These are phyloP conservation scores for Allophyes oxyacanthae DNA, from an alignment of 2,888 invertebrate species.

Conservation along the genomic window DNA sequence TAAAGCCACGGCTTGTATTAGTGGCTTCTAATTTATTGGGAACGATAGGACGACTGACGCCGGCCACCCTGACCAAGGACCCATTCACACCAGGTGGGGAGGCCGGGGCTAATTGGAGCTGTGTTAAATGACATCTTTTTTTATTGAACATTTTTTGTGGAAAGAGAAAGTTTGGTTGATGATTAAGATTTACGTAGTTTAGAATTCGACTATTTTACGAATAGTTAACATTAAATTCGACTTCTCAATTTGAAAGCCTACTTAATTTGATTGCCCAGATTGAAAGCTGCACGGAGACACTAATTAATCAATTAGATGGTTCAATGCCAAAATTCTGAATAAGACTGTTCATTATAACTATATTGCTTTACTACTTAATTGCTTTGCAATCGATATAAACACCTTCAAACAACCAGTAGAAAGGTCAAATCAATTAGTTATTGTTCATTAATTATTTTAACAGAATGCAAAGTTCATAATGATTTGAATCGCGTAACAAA, in stretches of 20 bases:
- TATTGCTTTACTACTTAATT: constrained; percentile 43
- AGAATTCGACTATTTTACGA: too few species aligned
- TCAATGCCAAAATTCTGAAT: constrained; percentile 41
- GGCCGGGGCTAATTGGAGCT: constrained; percentile 56
- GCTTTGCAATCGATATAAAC: constrained; percentile 36
- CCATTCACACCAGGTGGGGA: constrained; percentile 83
- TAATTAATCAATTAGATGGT: constrained; percentile 40
- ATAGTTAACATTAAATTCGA: too few species aligned
- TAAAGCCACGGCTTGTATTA: constrained; percentile 87
- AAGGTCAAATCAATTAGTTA: constrained; percentile 58
- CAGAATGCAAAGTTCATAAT: constrained; percentile 37
- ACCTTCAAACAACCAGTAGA: constrained; percentile 53
- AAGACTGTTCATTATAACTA: constrained; percentile 25
- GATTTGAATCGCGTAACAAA: constrained; percentile 38
- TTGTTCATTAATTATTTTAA: constrained; percentile 46
- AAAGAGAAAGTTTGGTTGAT: constrained; percentile 33
- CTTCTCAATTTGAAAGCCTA: too few species aligned
- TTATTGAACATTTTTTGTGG: constrained; percentile 25
- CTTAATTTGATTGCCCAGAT: not conserved
- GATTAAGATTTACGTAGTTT: constrained; percentile 26
- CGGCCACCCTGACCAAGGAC: constrained; percentile 85
- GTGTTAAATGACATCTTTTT: constrained; percentile 40
- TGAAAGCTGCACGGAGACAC: constrained; percentile 27
- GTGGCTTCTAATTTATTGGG: constrained; percentile 88
- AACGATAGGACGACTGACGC: constrained; percentile 87